A percentile compares a stretch with the other conserved stretches of the same genome.
Conservation (phyloP, 1,140 invertebrate genomes). For the Bombus superbus region DNA sequence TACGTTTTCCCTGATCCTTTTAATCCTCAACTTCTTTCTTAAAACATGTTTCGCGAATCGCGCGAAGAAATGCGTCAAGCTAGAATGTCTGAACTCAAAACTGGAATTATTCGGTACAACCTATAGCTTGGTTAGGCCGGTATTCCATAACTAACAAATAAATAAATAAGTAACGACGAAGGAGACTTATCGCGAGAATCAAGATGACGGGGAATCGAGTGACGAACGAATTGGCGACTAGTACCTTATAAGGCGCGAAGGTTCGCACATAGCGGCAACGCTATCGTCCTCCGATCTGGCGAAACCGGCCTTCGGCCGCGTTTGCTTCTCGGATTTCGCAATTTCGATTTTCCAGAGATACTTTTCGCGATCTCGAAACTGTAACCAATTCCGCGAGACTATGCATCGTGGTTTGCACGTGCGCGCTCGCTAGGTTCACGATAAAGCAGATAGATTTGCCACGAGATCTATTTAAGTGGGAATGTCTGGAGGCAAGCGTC, state of each 20-base stretch:
- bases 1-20: not conserved
- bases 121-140: not conserved
- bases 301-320: slow-evolving; percentile 5
- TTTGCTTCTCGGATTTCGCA: slow-evolving; percentile 5
- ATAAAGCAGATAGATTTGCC: not conserved
- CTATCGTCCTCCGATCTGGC: slow-evolving; percentile 9
- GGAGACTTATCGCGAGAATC: not conserved
- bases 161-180: not conserved
- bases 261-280: not conserved
- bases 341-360: not conserved
- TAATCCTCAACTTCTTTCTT: not conserved
- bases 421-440: not conserved
- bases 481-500: not conserved
- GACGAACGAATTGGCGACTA: not conserved
- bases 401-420: not conserved
- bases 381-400: not conserved
- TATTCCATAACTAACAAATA: not conserved
- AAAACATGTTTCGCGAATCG: not conserved
- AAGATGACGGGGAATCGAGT: not conserved
- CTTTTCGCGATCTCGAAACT: not conserved
- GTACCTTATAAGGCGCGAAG: slow-evolving; percentile 27
- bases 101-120: not conserved
- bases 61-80: too few relatives aligned
- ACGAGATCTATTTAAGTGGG: not conserved
- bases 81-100: too few relatives aligned